A percentile compares a stretch with the other conserved stretches of the same genome.
These are phyloP conservation scores for Quadriops clusia DNA, from an alignment of 2,888 invertebrate species.

Conservation along the genomic window DNA sequence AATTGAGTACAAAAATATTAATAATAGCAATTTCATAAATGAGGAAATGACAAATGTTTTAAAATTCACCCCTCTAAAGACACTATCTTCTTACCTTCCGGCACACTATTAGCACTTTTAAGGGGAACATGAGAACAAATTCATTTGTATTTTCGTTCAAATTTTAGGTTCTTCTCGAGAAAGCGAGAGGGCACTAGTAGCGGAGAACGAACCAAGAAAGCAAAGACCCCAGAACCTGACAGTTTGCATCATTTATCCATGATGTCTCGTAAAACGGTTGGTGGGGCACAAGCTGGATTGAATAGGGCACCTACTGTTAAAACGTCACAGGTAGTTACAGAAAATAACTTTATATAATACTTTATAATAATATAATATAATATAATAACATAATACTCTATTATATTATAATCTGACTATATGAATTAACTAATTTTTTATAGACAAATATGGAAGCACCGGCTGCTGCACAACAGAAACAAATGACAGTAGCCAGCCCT, in stretches of 20 bases:
- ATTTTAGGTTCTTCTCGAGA: slow-evolving; percentile 67
- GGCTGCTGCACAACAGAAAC: slow-evolving; percentile 47
- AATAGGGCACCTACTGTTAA: slow-evolving; percentile 38
- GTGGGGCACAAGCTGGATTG: slow-evolving; percentile 35
- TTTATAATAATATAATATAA: slow-evolving; percentile 8
- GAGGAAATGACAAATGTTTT: too few species aligned
- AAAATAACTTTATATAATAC: slow-evolving; percentile 4
- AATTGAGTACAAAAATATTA: too few species aligned
- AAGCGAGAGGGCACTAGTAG: slow-evolving; percentile 57
- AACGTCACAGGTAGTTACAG: slow-evolving; percentile 46
- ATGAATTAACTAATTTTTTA: too few species aligned
- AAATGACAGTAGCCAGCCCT: slow-evolving; percentile 59
- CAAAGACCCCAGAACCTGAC: slow-evolving; percentile 58
- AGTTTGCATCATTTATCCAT: slow-evolving; percentile 18
- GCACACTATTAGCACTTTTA: too few species aligned
- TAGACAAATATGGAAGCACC: slow-evolving; percentile 49
- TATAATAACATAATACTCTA: too few species aligned
- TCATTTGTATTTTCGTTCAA: slow-evolving; percentile 5
- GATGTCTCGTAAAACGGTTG: slow-evolving; percentile 33
- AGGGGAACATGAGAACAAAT: too few species aligned
- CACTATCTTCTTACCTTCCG: too few species aligned
- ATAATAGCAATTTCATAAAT: too few species aligned
- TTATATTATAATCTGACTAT: too few species aligned
- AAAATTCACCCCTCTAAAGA: too few species aligned
- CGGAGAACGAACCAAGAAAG: slow-evolving; percentile 51